phyloP scores from a whole-genome alignment of 1,140 invertebrate species.

The Atta colombica region DNA sequence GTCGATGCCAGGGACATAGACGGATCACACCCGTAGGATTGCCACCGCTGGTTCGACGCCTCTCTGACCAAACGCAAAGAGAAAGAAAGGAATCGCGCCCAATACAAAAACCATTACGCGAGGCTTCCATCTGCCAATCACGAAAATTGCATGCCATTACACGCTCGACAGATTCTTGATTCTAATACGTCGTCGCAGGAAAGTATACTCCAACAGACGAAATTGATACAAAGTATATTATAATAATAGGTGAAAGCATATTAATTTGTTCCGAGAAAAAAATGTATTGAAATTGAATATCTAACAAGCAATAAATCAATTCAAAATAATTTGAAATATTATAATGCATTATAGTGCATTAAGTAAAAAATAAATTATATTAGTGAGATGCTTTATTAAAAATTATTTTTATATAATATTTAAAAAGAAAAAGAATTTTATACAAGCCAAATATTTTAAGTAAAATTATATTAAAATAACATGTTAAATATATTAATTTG shows the following conservation, averaged over 20 bases:
- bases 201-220: constrained; percentile 17
- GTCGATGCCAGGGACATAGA: constrained; percentile 70
- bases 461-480: constrained; percentile 14
- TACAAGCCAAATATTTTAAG: background rate
- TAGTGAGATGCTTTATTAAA: background rate
- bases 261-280: constrained; percentile 4
- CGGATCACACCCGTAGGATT: constrained; percentile 71
- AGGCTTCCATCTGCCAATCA: constrained; percentile 64
- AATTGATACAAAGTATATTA: constrained; percentile 24
- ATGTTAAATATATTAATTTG: background rate
- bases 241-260: constrained; percentile 35
- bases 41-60: constrained; percentile 59
- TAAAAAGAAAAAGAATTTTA: background rate
- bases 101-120: constrained; percentile 45
- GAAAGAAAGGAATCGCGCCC: constrained; percentile 66
- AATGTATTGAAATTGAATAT: background rate
- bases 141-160: constrained; percentile 63
- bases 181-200: constrained; percentile 54
- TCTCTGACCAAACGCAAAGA: constrained; percentile 66
- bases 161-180: constrained; percentile 51
- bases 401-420: background rate
- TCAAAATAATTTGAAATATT: background rate
- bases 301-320: background rate
- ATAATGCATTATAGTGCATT: background rate
- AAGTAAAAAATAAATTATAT: background rate